Evolutionary conservation across 2,797 vertebrate genomes (phyloP), one percentile per base, ranked within the genome.

Genomic region (Numenius phaeopus): DNA sequence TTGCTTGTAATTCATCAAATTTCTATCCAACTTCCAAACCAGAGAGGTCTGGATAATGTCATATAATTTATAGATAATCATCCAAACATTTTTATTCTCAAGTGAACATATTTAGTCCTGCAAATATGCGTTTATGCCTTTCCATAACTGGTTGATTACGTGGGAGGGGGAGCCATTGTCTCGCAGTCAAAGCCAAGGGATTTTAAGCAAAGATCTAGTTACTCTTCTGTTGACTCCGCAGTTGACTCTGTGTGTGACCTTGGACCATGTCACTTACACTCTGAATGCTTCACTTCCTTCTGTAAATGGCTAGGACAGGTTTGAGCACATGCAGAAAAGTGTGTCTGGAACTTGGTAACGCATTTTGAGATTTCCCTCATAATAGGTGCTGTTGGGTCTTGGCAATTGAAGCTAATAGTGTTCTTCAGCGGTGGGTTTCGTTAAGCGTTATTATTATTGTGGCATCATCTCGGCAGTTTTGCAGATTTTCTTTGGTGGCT

Each of bases 121-220:
- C 84, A 94, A 83, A 91, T 85, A 87, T 89, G 94, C 94, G 30
- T 96, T 85, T 96, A 10, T 95, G 95, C 89, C 91, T 94, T 84
- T 89, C 96, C 96, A 94, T 89, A 95, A 92, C 94, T 83, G 89
- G 90, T 85, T 96, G 96, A 96, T 96, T 96, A 93, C 23, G 80
- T 97, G 97, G 94, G 97, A 97, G 94, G 94, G 90, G 94, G 95
- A 97, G 82, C 94, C 92, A 96, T 97, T 97, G 96, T 96, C 94
- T 96, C 42, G 89, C 89, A 92, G 95, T 97, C 92, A 97, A 97
- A 97, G 94, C 95, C 92, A 86, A 86, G 94, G 94, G 96, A 86
- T 96, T 96, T 94, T 87, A 65, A 57, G 94, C 90, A 91, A 87
- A 96, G 94, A 93, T 96, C 92, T 91, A 39, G 94, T 97, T 86